Conservation (phyloP, 2,888 invertebrate species). For the Sphaerophoria taeniata region DNA sequence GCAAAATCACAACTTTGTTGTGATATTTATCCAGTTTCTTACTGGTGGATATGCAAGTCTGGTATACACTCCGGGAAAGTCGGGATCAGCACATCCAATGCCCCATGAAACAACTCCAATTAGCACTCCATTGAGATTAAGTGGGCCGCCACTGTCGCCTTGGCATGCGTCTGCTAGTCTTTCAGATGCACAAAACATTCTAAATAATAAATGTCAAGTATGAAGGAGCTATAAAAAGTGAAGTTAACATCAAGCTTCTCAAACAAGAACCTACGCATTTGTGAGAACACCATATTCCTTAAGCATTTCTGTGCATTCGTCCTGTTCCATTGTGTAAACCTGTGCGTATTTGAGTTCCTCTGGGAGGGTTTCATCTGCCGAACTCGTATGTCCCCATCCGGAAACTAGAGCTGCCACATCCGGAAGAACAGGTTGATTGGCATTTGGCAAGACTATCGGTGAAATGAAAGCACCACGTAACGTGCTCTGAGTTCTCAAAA, state of each 20-base stretch:
- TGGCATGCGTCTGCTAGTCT: conserved; percentile 80
- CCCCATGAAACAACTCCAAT: conserved; percentile 81
- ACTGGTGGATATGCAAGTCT: conserved; percentile 79
- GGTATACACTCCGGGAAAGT: conserved; percentile 80
- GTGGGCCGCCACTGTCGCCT: conserved; percentile 81
- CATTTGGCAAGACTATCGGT: conserved; percentile 77
- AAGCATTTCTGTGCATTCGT: conserved; percentile 77
- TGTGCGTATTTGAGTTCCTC: conserved; percentile 78
- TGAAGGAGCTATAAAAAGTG: no score
- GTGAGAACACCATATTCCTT: conserved; percentile 78
- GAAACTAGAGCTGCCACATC: conserved; percentile 77
- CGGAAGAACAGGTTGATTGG: conserved; percentile 74
- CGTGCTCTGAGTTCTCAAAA: conserved; percentile 77
- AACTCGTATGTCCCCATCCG: conserved; percentile 80
- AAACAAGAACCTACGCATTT: conserved; percentile 78
- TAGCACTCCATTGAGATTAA: conserved; percentile 77
- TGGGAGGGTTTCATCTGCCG: conserved; percentile 77
- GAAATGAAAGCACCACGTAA: conserved; percentile 76
- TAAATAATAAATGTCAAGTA: conserved; percentile 45
- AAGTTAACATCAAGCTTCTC: no score
- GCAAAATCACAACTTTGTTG: conserved; percentile 77
- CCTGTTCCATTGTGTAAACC: conserved; percentile 78
- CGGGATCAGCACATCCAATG: conserved; percentile 81
- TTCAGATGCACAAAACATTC: conserved; percentile 81
- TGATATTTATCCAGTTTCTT: conserved; percentile 79